Evolutionary conservation across 1,140 invertebrate genomes (phyloP).

Genomic region (Teleopsis dalmanni): DNA sequence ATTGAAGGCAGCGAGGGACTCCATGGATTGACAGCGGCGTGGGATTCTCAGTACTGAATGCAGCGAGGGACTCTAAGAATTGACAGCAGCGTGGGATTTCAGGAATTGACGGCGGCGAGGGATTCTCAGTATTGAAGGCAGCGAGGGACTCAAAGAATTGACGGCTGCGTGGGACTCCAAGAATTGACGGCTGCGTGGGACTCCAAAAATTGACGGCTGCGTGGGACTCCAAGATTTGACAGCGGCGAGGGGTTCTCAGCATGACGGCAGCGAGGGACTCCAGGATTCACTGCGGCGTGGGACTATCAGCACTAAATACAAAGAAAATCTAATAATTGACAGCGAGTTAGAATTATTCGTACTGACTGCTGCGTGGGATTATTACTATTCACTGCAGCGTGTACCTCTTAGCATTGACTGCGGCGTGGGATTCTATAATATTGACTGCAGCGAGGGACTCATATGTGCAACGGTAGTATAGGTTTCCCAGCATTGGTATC

Average conservation of each 20-base stretch:
- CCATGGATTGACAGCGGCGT: slow-evolving; percentile 17
- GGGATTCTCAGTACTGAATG: slow-evolving; percentile 21
- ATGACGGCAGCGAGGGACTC: slow-evolving; percentile 30
- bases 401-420: slow-evolving; percentile 10
- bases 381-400: slow-evolving; percentile 11
- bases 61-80: slow-evolving; percentile 19
- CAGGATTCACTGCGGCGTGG: slow-evolving; percentile 15
- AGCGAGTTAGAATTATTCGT: slow-evolving; percentile 15
- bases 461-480: too few relatives aligned
- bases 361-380: slow-evolving; percentile 28
- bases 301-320: slow-evolving; percentile 3
- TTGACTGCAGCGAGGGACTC: slow-evolving; percentile 20
- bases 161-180: slow-evolving; percentile 14
- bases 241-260: too few relatives aligned
- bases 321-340: slow-evolving; percentile 10
- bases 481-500: too few relatives aligned
- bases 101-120: slow-evolving; percentile 13
- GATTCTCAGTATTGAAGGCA: slow-evolving; percentile 9
- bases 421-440: slow-evolving; percentile 12
- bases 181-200: too few relatives aligned
- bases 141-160: too few relatives aligned
- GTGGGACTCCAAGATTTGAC: too few relatives aligned
- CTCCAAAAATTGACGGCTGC: too few relatives aligned
- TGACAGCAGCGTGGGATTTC: slow-evolving; percentile 17
- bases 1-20: slow-evolving; percentile 16